Evolutionary conservation across 2,113 vertebrate genomes (phyloP), one percentile per base, ranked within the genome.

Genomic region (rabbit (Oryctolagus cuniculus)): DNA sequence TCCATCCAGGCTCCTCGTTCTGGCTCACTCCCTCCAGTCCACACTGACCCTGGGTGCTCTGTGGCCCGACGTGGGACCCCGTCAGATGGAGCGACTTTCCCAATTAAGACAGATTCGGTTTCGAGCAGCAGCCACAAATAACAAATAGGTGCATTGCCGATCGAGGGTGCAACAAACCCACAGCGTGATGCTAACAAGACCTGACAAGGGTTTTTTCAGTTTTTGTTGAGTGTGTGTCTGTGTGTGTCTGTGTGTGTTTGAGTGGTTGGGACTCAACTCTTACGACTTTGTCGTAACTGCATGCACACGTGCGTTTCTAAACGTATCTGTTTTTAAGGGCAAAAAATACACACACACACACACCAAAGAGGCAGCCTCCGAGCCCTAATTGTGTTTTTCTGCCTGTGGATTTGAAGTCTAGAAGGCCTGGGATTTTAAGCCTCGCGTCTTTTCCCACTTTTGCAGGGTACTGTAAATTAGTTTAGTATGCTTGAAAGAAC

Each of bases 401-500:
- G 98, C 96, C 91, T 69, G 90, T 94, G 96, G 92, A 95, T 97
- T 96, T 97, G 95, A 96, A 98, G 96, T 91, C 94, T 96, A 77
- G 94, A 98, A 97, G 95, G 89, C 94, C 89, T 16, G 0, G 91
- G 97, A 97, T 96, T 98, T 98, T 96, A 93, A 97, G 96, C 89
- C 95, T 96, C 97, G 19, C 93, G 95, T 96, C 94, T 97, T 98
- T 98, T 98, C 98, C 98, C 98, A 98, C 98, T 98, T 98, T 98
- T 98, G 96, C 95, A 97, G 98, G 97, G 98, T 98, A 98, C 98
- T 98, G 99, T 99, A 98, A 99, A 99, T 98, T 98, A 98, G 98
- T 98, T 99, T 99, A 98, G 98, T 98, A 98, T 98, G 98, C 98
- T 98, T 98, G 99, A 98, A 98, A 98, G 98, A 98, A 98, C 97